Evolutionary conservation across 1,140 invertebrate genomes (phyloP), one percentile per base, ranked within the genome.

Genomic region (Leguminivora glycinivorella): DNA sequence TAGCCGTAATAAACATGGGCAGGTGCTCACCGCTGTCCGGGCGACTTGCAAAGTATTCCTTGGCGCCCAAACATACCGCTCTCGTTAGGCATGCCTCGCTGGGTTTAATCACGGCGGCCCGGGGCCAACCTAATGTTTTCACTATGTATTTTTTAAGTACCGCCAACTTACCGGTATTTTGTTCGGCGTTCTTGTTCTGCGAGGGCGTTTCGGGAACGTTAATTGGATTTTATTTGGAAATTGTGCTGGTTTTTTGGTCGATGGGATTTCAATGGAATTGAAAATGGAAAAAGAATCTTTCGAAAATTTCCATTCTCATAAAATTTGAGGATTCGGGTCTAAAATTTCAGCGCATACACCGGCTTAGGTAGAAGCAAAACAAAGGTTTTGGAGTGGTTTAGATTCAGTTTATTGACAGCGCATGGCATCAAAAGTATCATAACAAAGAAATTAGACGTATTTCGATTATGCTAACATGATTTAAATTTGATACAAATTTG

Each of bases 91-190:
- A 88, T 89, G 89, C 87, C 82, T 88, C 82, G 86, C 77, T 81
- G 87, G 77, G 78, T 89, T 89, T 89, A 91, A 89, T 89, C 87
- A 88, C 78, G 81, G 77, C 77, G 75, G 83, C 87, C 85, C 71
- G 75, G 75, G 81, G 86, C 80, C 68, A 68, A 75, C 76, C 80
- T 87, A 83, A 85, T 88, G 83, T 89, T 90, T 89, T 85, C 83
- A 87, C 85, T 88, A 85, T 89, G 83, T 91, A 88, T 90, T 91
- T 91, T 89, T 91, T 78, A 83, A 80, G 77, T 81, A 75, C 76
- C 73, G 67, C 34, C 70, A 76, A 76, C 68, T 76, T 74, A 56
- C 69, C 66, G 70, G 70, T 71, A 76, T 72, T 72, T 67, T 56
- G 52, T 31, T 38, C 68, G 14, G 60, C 56, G 31, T 71, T 76